These are phyloP conservation scores for Lagocephalus sceleratus DNA, from an alignment of 2,797 vertebrate genomes.

Conservation along the genomic window DNA sequence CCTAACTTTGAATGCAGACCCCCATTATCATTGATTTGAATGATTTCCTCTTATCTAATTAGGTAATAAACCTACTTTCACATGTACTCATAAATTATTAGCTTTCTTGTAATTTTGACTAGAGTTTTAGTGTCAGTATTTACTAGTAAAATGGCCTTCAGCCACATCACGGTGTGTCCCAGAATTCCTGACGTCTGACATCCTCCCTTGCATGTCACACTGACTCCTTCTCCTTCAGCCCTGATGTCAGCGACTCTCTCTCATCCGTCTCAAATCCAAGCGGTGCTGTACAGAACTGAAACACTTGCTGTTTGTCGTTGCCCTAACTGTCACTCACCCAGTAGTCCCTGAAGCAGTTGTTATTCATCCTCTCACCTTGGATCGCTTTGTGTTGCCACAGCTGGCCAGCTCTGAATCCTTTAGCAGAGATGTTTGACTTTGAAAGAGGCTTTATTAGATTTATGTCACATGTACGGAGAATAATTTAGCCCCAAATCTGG, in stretches of 20 bases:
- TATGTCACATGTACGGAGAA: conserved; percentile 51
- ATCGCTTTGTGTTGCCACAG: conserved; percentile 65
- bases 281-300: conserved; percentile 39
- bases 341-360: conserved; percentile 36
- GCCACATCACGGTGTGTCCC: conserved; percentile 61
- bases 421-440: conserved; percentile 48
- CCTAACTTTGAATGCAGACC: neutral
- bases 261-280: conserved; percentile 41
- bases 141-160: conserved; percentile 41
- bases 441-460: conserved; percentile 61
- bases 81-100: conserved; percentile 8
- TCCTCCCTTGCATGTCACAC: conserved; percentile 58
- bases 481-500: conserved; percentile 44
- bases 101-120: conserved; percentile 24
- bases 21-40: neutral
- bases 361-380: conserved; percentile 61
- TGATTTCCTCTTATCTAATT: neutral
- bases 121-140: conserved; percentile 25
- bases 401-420: conserved; percentile 61
- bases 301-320: conserved; percentile 49
- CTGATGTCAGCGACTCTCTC: conserved; percentile 62
- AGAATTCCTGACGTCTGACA: conserved; percentile 63
- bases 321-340: conserved; percentile 57
- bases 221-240: conserved; percentile 54
- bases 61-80: neutral